Evolutionary conservation across 1,140 invertebrate genomes (phyloP).

Genomic region (Macrostomum lignano): DNA sequence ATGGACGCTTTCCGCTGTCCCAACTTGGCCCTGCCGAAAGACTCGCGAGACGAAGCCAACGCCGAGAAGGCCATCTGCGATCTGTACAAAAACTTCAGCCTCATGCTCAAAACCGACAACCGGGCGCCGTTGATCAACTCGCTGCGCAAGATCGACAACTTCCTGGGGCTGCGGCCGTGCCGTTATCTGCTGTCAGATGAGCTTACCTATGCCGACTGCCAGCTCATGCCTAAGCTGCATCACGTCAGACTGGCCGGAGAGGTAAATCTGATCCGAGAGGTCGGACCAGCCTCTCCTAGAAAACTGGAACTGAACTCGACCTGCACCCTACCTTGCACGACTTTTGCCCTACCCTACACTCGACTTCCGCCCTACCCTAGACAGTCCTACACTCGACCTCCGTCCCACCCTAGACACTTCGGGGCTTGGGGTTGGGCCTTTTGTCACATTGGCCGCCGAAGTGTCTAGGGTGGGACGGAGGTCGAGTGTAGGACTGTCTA

Average conservation of each 20-base stretch:
- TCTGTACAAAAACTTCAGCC: slow-evolving; percentile 27
- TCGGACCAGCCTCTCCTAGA: too few species aligned
- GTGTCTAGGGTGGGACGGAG: too few species aligned
- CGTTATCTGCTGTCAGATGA: slow-evolving; percentile 79
- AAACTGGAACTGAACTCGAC: too few species aligned
- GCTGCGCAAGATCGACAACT: slow-evolving; percentile 14
- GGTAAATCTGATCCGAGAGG: too few species aligned
- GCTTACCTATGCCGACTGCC: slow-evolving; percentile 94
- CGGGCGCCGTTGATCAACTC: slow-evolving; percentile 13
- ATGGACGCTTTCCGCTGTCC: slow-evolving; percentile 14
- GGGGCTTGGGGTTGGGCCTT: too few species aligned
- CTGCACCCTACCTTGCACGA: too few species aligned
- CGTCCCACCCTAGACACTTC: too few species aligned
- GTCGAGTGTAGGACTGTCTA: too few species aligned
- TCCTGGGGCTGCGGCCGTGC: slow-evolving; percentile 35
- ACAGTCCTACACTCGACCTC: too few species aligned
- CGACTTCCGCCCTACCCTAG: too few species aligned
- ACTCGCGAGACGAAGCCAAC: slow-evolving; percentile 12
- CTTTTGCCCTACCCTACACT: too few species aligned
- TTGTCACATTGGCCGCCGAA: too few species aligned
- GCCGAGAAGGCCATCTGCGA: slow-evolving; percentile 22
- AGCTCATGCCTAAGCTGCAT: slow-evolving; percentile 85
- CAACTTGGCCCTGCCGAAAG: slow-evolving; percentile 12
- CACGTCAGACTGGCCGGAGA: slow-evolving; percentile 82
- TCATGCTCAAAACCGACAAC: slow-evolving; percentile 16